These are phyloP conservation scores for Gobionotothen gibberifrons DNA, from an alignment of 2,797 vertebrate species.

Conservation along the genomic window DNA sequence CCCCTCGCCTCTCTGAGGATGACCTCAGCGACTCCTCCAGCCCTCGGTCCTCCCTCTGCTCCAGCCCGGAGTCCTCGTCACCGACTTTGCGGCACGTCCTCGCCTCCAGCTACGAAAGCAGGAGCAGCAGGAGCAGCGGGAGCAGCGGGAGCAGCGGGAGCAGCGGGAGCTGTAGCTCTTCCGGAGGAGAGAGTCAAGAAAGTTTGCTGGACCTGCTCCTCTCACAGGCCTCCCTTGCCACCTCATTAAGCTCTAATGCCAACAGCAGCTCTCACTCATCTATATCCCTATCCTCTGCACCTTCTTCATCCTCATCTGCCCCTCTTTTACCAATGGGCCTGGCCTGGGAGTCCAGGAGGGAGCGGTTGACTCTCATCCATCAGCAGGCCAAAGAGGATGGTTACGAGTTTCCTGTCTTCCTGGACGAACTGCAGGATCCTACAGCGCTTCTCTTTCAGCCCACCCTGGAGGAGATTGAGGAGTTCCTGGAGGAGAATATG, in stretches of 20 bases:
- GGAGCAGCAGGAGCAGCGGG: slow-evolving; percentile 80
- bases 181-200: slow-evolving; percentile 89
- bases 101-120: slow-evolving; percentile 78
- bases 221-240: slow-evolving; percentile 88
- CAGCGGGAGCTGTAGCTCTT: slow-evolving; percentile 86
- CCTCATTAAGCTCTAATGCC: slow-evolving; percentile 46
- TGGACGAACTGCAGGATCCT: slow-evolving; percentile 88
- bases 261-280: slow-evolving; percentile 52
- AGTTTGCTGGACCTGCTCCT: slow-evolving; percentile 94
- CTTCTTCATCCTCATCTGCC: slow-evolving; percentile 65
- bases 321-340: slow-evolving; percentile 74
- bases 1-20: slow-evolving; percentile 88
- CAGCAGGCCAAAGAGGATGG: slow-evolving; percentile 87
- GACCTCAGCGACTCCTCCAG: slow-evolving; percentile 95
- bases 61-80: slow-evolving; percentile 90
- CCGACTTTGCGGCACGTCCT: slow-evolving; percentile 46
- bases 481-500: slow-evolving; percentile 99
- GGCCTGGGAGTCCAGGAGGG: slow-evolving; percentile 87
- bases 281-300: slow-evolving; percentile 61
- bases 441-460: slow-evolving; percentile 91
- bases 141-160: slow-evolving; percentile 87
- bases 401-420: slow-evolving; percentile 89
- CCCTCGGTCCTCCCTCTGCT: slow-evolving; percentile 89
- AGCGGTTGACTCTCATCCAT: slow-evolving; percentile 65
- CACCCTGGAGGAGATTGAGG: slow-evolving; percentile 97